Conservation (phyloP, 2,113 vertebrate species). For the Brachionichthys hirsutus region DNA sequence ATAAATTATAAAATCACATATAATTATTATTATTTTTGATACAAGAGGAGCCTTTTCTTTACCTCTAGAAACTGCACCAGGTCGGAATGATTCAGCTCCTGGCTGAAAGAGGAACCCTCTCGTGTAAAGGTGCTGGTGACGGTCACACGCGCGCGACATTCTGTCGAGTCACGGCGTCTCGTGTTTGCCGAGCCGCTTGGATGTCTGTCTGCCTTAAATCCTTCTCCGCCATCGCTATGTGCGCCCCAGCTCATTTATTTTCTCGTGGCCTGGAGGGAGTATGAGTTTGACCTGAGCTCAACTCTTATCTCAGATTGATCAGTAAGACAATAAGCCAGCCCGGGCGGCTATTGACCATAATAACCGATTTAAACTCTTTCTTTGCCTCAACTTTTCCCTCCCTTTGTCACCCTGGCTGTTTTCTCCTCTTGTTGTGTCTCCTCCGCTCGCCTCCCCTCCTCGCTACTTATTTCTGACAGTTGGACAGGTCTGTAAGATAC, state of each 20-base stretch:
- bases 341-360: conserved; percentile 20
- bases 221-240: too few species aligned
- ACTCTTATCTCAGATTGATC: conserved; percentile 53
- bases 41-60: background rate
- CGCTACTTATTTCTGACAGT: conserved; percentile 61
- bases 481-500: conserved; percentile 58
- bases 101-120: too few species aligned
- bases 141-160: too few species aligned
- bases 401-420: background rate
- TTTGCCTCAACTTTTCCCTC: background rate
- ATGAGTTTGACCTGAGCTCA: conserved; percentile 11
- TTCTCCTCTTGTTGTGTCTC: background rate
- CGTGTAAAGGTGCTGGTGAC: too few species aligned
- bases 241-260: background rate
- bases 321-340: conserved; percentile 27
- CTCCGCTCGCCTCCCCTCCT: background rate
- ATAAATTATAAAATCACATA: background rate
- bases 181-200: background rate
- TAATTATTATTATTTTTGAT: too few species aligned
- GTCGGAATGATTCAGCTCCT: too few species aligned
- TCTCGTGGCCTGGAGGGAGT: background rate
- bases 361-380: conserved; percentile 9
- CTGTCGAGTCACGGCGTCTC: too few species aligned
- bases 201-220: conserved; percentile 12
- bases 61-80: too few species aligned